A percentile compares a stretch with the other conserved stretches of the same genome.
Conservation (phyloP, 2,113 vertebrate genomes). For the Archocentrus centrarchus region DNA sequence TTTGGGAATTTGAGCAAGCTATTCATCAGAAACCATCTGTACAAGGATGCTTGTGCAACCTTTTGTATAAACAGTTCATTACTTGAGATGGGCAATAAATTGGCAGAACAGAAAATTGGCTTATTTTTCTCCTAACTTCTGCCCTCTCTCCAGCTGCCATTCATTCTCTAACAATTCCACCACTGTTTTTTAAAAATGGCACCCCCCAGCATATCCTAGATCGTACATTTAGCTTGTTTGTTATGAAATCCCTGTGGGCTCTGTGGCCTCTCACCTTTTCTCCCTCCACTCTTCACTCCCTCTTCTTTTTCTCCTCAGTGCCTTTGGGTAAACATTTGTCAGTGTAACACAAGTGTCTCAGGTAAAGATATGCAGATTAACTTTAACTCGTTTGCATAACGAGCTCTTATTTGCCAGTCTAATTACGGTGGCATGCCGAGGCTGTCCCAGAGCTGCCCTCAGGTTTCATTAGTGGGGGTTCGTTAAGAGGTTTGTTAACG, state of each 20-base stretch:
- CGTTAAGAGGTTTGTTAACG: conserved; percentile 76
- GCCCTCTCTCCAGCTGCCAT: neutral
- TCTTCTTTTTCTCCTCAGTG: conserved; percentile 41
- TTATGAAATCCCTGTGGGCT: neutral
- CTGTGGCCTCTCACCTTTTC: neutral
- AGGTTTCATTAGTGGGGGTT: conserved; percentile 74
- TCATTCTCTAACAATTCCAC: neutral
- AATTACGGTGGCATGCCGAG: conserved; percentile 65
- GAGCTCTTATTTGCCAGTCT: conserved; percentile 74
- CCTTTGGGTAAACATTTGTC: conserved; percentile 71
- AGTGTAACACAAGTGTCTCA: conserved; percentile 60
- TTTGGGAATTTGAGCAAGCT: neutral
- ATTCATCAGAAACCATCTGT: neutral
- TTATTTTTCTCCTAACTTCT: neutral
- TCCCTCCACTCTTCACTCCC: neutral
- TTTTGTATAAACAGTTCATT: neutral
- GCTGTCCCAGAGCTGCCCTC: conserved; percentile 73
- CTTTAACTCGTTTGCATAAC: conserved; percentile 73
- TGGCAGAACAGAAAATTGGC: neutral
- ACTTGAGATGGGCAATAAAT: neutral
- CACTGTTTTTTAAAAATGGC: neutral
- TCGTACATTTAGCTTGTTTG: neutral
- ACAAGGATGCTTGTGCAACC: neutral
- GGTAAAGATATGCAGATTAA: conserved; percentile 77
- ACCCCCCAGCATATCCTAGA: neutral